These are phyloP conservation scores for Hirtodrosophila trivittata DNA, from an alignment of 2,888 invertebrate species.

Conservation along the genomic window DNA sequence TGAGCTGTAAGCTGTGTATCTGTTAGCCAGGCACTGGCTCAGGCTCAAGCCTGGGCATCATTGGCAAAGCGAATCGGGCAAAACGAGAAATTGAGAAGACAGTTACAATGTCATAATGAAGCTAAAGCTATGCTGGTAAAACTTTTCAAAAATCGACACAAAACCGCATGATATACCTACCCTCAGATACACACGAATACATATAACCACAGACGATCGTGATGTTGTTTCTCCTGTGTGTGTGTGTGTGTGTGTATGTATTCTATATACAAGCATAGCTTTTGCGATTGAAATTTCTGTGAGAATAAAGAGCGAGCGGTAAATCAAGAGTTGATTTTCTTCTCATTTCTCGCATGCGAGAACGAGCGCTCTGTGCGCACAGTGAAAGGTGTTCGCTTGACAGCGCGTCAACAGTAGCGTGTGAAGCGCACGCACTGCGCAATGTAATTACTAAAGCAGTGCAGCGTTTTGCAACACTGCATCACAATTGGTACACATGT, in stretches of 20 bases:
- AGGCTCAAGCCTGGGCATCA: conserved; percentile 42
- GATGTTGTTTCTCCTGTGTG: conserved; percentile 20
- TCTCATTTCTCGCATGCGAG: conserved; percentile 26
- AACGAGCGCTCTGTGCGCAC: background rate
- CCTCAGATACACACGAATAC: conserved; percentile 21
- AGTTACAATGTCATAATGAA: conserved; percentile 77
- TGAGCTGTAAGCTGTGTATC: conserved; percentile 44
- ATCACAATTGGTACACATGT: too few relatives aligned
- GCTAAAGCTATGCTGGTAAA: conserved; percentile 53
- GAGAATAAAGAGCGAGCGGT: conserved; percentile 37
- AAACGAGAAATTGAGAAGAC: conserved; percentile 78
- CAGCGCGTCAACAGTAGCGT: conserved; percentile 61
- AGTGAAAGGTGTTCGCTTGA: conserved; percentile 51
- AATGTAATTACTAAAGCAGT: conserved; percentile 40
- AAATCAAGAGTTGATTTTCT: background rate
- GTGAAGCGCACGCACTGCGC: conserved; percentile 50
- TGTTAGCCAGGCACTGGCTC: conserved; percentile 27
- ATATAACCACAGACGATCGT: conserved; percentile 25
- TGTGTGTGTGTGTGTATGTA: conserved; percentile 17
- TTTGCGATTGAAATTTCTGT: conserved; percentile 42
- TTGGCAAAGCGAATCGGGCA: conserved; percentile 76
- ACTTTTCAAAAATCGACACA: conserved; percentile 65
- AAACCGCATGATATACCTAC: conserved; percentile 63
- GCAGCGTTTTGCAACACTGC: conserved; percentile 62
- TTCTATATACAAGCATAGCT: conserved; percentile 30